A percentile compares a stretch with the other conserved stretches of the same genome.
phyloP scores from a whole-genome alignment of 1,140 invertebrate species.

The Hylaeus volcanicus region DNA sequence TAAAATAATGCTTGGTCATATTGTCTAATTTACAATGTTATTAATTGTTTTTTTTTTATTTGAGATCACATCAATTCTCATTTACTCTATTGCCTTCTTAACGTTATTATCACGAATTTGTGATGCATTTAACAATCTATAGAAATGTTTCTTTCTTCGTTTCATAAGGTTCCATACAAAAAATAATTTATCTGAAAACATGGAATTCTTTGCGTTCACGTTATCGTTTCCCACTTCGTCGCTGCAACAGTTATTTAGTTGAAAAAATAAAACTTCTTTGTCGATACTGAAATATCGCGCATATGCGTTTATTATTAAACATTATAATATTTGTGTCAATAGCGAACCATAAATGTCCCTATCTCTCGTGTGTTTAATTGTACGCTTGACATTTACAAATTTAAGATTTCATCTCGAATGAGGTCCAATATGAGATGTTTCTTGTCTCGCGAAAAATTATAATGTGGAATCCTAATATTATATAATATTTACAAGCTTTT shows the following conservation, averaged over 20 bases:
- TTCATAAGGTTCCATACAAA: too few species aligned
- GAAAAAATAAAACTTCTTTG: not conserved
- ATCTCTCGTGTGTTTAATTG: not conserved
- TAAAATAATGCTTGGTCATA: not conserved
- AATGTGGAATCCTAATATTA: too few species aligned
- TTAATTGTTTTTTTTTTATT: too few species aligned
- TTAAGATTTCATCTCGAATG: not conserved
- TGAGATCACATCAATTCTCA: too few species aligned
- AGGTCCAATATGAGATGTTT: not conserved
- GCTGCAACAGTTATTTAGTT: not conserved
- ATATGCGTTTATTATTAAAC: slow-evolving; percentile 18
- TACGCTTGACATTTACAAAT: not conserved
- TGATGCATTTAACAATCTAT: not conserved
- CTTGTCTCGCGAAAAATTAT: too few species aligned
- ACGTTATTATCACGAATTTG: too few species aligned
- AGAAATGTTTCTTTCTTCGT: not conserved
- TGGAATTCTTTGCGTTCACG: not conserved
- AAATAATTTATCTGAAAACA: not conserved
- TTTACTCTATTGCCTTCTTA: too few species aligned
- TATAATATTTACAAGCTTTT: too few species aligned
- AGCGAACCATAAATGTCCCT: not conserved
- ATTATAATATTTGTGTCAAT: not conserved
- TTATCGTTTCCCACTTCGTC: not conserved
- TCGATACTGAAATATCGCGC: slow-evolving; percentile 10
- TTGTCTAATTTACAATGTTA: not conserved